A percentile compares a stretch with the other conserved stretches of the same genome.
Evolutionary conservation across 2,888 invertebrate genomes (phyloP).

Genomic region (Xylophagus ater): DNA sequence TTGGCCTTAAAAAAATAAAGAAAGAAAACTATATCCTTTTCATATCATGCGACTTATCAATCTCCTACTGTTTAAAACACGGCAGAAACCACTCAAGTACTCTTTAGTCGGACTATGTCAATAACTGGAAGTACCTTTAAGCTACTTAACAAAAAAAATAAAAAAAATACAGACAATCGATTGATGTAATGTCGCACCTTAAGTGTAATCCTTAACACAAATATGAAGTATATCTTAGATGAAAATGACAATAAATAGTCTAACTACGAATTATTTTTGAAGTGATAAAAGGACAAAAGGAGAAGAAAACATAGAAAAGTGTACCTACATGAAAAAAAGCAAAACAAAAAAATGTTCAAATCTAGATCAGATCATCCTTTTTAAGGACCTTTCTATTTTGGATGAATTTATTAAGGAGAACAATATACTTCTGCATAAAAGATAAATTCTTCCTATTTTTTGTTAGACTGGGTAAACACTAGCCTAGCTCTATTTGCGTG

Average conservation of each 20-base stretch:
- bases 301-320: too few relatives aligned
- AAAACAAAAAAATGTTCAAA: constrained; percentile 5
- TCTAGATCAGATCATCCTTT: constrained; percentile 9
- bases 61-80: too few relatives aligned
- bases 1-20: too few relatives aligned
- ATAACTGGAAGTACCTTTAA: constrained; percentile 4
- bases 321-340: too few relatives aligned
- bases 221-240: constrained; percentile 10
- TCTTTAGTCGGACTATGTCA: constrained; percentile 8
- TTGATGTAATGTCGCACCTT: constrained; percentile 11
- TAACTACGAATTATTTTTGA: constrained; percentile 1
- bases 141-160: constrained; percentile 6
- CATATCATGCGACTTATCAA: too few relatives aligned
- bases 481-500: too few relatives aligned
- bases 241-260: constrained; percentile 1
- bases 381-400: constrained; percentile 4
- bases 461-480: too few relatives aligned
- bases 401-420: neutral
- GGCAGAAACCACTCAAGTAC: constrained; percentile 10
- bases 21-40: constrained; percentile 1
- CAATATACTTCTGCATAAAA: too few relatives aligned
- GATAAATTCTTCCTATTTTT: too few relatives aligned
- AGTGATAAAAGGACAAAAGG: too few relatives aligned
- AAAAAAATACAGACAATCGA: constrained; percentile 5
- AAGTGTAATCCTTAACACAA: too few relatives aligned